Conservation (phyloP, 2,113 vertebrate genomes). For the Podocnemis expansa region DNA sequence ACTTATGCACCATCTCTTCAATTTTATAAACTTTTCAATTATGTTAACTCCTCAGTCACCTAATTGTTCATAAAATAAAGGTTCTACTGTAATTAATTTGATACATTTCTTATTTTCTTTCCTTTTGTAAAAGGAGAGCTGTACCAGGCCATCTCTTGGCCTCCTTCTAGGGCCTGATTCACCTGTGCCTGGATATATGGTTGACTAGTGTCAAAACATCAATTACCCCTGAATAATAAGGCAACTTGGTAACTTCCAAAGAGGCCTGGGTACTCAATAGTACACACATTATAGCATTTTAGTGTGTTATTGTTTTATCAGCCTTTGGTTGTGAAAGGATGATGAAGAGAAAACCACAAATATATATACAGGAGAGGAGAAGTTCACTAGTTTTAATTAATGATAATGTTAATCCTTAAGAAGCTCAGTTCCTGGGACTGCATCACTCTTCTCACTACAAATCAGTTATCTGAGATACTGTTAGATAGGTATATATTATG, state of each 20-base stretch:
- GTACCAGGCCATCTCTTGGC: not conserved
- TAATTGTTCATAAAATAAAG: not conserved
- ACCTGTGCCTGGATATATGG: not conserved
- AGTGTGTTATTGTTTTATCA: conserved; percentile 23
- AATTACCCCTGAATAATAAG: not conserved
- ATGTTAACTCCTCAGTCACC: not conserved
- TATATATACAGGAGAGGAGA: conserved; percentile 35
- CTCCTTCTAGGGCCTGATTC: not conserved
- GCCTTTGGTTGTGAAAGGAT: conserved; percentile 16
- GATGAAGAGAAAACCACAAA: conserved; percentile 14
- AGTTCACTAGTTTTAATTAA: conserved; percentile 53
- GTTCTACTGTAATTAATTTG: not conserved
- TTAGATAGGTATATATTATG: conserved; percentile 7
- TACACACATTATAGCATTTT: conserved; percentile 16
- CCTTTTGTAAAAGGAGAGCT: not conserved
- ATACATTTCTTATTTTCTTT: not conserved
- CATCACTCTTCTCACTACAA: conserved; percentile 30
- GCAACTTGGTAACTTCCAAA: conserved; percentile 36
- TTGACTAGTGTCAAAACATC: not conserved
- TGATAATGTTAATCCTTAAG: not conserved
- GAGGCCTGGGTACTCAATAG: not conserved
- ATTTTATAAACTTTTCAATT: not conserved
- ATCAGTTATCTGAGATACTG: conserved; percentile 48
- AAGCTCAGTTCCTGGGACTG: not conserved
- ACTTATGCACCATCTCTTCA: not conserved